Conservation (phyloP, 1,140 invertebrate genomes). For the Pseudomyrmex sp. region DNA sequence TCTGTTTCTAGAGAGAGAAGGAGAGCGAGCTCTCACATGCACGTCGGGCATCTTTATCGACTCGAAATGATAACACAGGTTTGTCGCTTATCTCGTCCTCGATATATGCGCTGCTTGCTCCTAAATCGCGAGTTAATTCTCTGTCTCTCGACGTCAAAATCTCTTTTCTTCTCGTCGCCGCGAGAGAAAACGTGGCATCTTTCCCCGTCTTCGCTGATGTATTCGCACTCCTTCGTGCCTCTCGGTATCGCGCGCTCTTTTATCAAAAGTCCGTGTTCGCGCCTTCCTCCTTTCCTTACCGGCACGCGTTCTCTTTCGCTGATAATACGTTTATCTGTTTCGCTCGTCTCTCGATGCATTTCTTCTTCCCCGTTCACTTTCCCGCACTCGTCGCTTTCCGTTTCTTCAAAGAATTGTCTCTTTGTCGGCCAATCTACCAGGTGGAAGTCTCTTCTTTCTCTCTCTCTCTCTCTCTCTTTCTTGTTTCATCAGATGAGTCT, state of each 20-base stretch:
- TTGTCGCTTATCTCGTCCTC: background rate
- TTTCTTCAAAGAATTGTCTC: slow-evolving; percentile 19
- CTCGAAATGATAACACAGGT: slow-evolving; percentile 9
- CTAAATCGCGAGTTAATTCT: background rate
- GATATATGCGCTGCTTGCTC: background rate
- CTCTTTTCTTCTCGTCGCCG: background rate
- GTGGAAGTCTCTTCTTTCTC: background rate
- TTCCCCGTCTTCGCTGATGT: too few relatives aligned
- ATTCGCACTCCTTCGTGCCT: background rate
- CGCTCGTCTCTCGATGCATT: background rate
- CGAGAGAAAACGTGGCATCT: too few relatives aligned
- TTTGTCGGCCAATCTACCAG: slow-evolving; percentile 19
- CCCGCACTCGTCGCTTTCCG: background rate
- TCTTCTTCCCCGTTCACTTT: slow-evolving; percentile 21
- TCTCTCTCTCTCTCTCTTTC: slow-evolving; percentile 19
- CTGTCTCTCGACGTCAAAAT: background rate
- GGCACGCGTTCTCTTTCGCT: slow-evolving; percentile 25
- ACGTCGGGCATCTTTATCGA: slow-evolving; percentile 23
- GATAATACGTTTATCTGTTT: slow-evolving; percentile 25
- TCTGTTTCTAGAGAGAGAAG: background rate
- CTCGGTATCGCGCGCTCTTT: background rate
- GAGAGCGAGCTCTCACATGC: background rate
- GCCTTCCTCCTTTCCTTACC: background rate
- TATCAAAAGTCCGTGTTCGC: background rate
- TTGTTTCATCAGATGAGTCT: background rate